Base-by-base conservation (phyloP, 2,113 vertebrate genomes). In the Pachycephala philippinensis region DNA sequence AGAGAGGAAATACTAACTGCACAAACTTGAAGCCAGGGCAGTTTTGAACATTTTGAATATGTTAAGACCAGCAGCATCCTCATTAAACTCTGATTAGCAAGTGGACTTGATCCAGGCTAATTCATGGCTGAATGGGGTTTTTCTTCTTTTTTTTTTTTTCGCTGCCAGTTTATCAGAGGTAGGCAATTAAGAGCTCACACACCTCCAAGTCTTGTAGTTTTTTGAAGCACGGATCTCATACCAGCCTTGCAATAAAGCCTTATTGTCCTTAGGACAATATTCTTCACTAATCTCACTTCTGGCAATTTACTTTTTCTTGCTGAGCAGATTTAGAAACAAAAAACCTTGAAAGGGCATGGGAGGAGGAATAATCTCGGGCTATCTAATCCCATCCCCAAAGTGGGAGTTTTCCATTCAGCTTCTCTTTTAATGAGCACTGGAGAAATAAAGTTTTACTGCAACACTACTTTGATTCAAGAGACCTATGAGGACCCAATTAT, bases 51-150 rank as follows among this genome's bases (percentile, higher is more conserved):
- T 83, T 97, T 92, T 96, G 95, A 98, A 97, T 97, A 97, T 90
- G 84, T 94, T 95, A 90, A 94, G 96, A 94, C 96, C 87, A 96
- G 96, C 93, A 95, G 95, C 94, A 97, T 97, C 97, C 98, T 98
- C 97, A 98, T 98, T 98, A 98, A 98, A 98, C 91, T 98, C 97
- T 98, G 98, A 98, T 98, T 98, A 98, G 97, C 95, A 92, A 97
- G 97, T 97, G 97, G 98, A 97, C 94, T 98, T 96, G 97, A 97
- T 98, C 97, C 97, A 98, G 96, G 94, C 95, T 96, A 97, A 98
- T 97, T 97, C 98, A 97, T 8, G 9, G 61, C 80, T 98, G 96
- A 98, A 98, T 97, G 86, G 93, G 74, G 92, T 83, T 97, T 96
- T 93, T 93, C 44, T 95, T 90, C 30, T 53, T 42, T 87, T 42